Base-by-base conservation (phyloP, 2,797 vertebrate genomes). In the Mycteria americana region DNA sequence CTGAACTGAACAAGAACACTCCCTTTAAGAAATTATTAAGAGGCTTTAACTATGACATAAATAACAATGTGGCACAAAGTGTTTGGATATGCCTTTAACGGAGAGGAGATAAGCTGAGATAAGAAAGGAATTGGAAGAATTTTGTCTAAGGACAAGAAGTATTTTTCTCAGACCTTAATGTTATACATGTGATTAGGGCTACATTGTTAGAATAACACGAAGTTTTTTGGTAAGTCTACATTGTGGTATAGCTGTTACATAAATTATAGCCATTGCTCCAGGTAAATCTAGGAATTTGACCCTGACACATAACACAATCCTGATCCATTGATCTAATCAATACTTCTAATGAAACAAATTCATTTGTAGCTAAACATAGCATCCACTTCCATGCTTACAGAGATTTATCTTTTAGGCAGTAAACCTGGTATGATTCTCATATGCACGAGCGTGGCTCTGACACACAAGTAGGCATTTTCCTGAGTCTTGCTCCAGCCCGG, bases 61-160 rank as follows among this genome's bases (percentile, higher is more conserved):
- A 89, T 78, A 95, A 89, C 75, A 87, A 50, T 14, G 51, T 72
- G 46, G n/a, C 56, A 87, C 62, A 77, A 78, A 89, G 31, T 92
- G 51, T 78, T 92, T 92, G 85, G 43, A 35, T 91, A 83, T 81
- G 72, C 48, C 54, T 87, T 72, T 68, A 96, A 63, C 0, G 2
- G 77, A 70, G 62, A 93, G 73, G 25, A 92, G 85, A 89, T 75
- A 93, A 95, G 69, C n/a, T 90, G n/a, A 93, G 93, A 95, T 95
- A 97, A 94, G 89, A 76, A 91, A 88, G 68, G 88, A 94, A 96
- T 70, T 57, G 63, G 79, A 95, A 93, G 82, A 95, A 94, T 94
- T 95, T 80, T 93, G 37, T 84, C 64, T 82, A 75, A 89, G 89
- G 68, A 90, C 76, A 91, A 85, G 83, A 79, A 73, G 62, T 41